Base-by-base conservation (phyloP, 1,140 invertebrate species). In the Araneus ventricosus region DNA sequence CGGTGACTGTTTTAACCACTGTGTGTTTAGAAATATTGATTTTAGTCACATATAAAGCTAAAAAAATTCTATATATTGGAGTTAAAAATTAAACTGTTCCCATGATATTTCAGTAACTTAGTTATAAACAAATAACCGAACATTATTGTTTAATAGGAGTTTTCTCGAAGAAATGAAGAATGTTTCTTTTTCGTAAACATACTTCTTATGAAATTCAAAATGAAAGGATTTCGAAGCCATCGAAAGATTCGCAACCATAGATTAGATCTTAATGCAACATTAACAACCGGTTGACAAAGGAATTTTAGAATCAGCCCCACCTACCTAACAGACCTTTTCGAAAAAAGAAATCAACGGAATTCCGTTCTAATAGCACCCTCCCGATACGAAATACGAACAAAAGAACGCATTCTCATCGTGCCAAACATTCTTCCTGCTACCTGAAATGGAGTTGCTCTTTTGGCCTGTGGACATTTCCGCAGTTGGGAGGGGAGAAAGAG, bases 261-360 rank as follows among this genome's bases (percentile, higher is more conserved):
- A 22, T 75, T 75, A 22, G 70, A 75, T 34, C 22, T 67, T 57
- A 89, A 79, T 59, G 20, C 27, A 75, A 89, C 17, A 45, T 79
- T 57, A 89, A 89, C 88, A 89, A 89, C 88, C 88, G 88, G 88
- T 89, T 89, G n/a, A 5, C 24, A 70, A 41, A 86, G 27, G 37
- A 88, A 88, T 88, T 61, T 7, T 41, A 41, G 37, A 37, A 17
- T 4, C 61, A 4, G n/a, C 84, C 20, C 52, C 30, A 41, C 86
- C 24, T 57, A 34, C 22, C 67, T 24, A 80, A 52, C 34, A 75
- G 70, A 75, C 30, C 8, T 30, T 27, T 75, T n/a, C 5, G 5
- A 89, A 79, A 52, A 89, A 75, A 45, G 6, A 45, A 57, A 70
- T 7, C 1, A 41, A 89, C 30, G 24, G 67, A 89, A 89, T 89